Evolutionary conservation across 2,113 vertebrate species (phyloP), one percentile per base, ranked within the genome.

Genomic region (Nymphicus hollandicus): DNA sequence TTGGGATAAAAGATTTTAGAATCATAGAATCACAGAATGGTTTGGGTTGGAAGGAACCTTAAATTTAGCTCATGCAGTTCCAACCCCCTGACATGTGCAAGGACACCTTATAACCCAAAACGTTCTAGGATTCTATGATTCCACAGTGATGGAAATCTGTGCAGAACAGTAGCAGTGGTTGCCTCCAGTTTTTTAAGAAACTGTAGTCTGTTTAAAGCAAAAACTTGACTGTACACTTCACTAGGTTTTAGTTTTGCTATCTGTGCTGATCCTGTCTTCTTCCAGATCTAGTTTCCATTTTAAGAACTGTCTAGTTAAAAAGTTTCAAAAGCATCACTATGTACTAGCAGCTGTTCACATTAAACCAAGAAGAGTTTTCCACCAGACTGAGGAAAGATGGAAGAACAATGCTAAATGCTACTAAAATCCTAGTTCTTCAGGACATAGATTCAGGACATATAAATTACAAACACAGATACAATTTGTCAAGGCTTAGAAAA

Each of bases 31-130:
- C 27, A 3, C 19, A 29, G 33, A 6, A 7, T 1, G 3, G 0
- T 0, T 61, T 39, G 9, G 12, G 5, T 1, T 31, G 27, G 14
- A 20, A 52, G 3, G 8, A 0, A 1, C 6, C 9, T 37, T 28
- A 61, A 14, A 66, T n/a, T n/a, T n/a, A n/a, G 7, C 4, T 10
- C 2, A 2, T 2, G 29, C 23, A 37, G 27, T 1, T 11, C 53
- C 16, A 61, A 3, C 2, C 3, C 19, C 17, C 4, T 19, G 33
- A 7, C 46, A 65, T 9, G 37, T 33, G 33, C 39, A 79, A 65
- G 53, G 23, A 23, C 55, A 49, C 18, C 47, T n/a, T n/a, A 33
- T 58, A 58, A 35, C 33, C 13, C 33, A 58, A 58, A 58, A 58
- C 33, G 35, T 58, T 58, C 56, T 24, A 58, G 33, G 23, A 58